Evolutionary conservation across 2,797 vertebrate species (phyloP), one percentile per base, ranked within the genome.

Genomic region (Thalassophryne amazonica): DNA sequence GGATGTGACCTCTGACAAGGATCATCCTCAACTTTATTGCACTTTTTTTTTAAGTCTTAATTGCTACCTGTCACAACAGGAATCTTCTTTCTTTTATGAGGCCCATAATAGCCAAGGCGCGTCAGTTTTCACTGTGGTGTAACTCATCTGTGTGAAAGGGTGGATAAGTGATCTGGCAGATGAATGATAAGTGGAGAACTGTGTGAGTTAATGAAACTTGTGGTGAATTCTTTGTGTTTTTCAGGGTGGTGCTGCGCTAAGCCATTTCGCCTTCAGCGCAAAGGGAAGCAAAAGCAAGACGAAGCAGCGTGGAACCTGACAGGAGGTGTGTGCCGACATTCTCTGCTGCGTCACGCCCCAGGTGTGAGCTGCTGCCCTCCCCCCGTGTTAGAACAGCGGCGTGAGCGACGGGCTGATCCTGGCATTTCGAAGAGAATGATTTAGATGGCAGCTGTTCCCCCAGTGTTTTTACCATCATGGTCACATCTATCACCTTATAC

Each of bases 371-470:
- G 3, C 40, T 53, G 46, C 54, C 31, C 17, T 15, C 51, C 38
- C 51, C 47, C 60, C 59, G 61, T 52, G 56, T 73, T 73, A 52
- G 59, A 61, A 42, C 60, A 69, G 58, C 19, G 20, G 41, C 20
- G 55, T 49, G 40, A 68, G 69, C 21, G 28, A 54, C n/a, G 41
- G 49, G 64, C 69, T 60, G 77, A 71, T 63, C 52, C 34, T 76
- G 64, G 61, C 70, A 67, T 76, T 80, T 81, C 61, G 73, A 61
- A 85, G 82, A 78, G 83, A 86, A 76, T 86, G 84, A 87, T 88
- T 88, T 88, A 86, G 78, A 60, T 57, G 84, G 81, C 88, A 86
- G 83, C 85, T 89, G 89, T 75, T 85, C 77, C 68, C n/a, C 72
- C 69, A 56, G 53, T 71, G 70, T 60, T 75, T 77, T 83, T 80